phyloP scores from a whole-genome alignment of 2,888 invertebrate genomes.

The Athrips mouffetella region DNA sequence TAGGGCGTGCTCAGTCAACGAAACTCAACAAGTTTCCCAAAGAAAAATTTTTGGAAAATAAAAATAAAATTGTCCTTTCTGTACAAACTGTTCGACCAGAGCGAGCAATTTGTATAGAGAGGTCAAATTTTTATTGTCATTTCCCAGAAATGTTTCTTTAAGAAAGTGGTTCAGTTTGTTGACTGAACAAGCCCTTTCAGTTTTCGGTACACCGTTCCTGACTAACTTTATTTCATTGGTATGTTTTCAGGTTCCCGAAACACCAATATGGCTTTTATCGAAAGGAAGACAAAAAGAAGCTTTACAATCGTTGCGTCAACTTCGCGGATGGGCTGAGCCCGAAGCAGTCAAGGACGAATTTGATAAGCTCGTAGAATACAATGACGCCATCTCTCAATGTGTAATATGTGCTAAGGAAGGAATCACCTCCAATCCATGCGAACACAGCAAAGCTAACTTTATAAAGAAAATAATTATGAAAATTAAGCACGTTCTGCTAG shows the following conservation, averaged over 20 bases:
- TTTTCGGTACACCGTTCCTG: too few species aligned
- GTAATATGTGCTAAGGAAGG: slow-evolving; percentile 53
- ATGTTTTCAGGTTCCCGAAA: slow-evolving; percentile 73
- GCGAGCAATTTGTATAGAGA: too few species aligned
- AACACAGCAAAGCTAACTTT: slow-evolving; percentile 43
- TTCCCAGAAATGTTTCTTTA: too few species aligned
- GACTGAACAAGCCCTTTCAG: too few species aligned
- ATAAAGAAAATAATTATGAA: slow-evolving; percentile 43
- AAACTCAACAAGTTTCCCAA: too few species aligned
- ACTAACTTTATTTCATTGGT: too few species aligned
- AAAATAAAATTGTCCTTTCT: too few species aligned
- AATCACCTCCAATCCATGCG: slow-evolving; percentile 39
- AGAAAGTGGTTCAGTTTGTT: too few species aligned
- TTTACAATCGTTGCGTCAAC: slow-evolving; percentile 68
- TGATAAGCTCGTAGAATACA: slow-evolving; percentile 63
- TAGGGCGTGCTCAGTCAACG: too few species aligned
- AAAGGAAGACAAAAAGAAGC: slow-evolving; percentile 76
- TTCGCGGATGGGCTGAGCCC: slow-evolving; percentile 75
- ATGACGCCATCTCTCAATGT: slow-evolving; percentile 53
- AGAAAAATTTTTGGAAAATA: too few species aligned
- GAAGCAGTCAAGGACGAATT: slow-evolving; percentile 74
- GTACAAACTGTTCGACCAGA: too few species aligned
- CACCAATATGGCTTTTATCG: slow-evolving; percentile 79
- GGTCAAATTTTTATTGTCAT: too few species aligned
- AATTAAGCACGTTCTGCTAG: slow-evolving; percentile 58